Percentiles rank a stretch among this genome's conserved stretches.
Conservation (phyloP, 2,888 invertebrate genomes). For the Hermaeophaga mercurialis region DNA sequence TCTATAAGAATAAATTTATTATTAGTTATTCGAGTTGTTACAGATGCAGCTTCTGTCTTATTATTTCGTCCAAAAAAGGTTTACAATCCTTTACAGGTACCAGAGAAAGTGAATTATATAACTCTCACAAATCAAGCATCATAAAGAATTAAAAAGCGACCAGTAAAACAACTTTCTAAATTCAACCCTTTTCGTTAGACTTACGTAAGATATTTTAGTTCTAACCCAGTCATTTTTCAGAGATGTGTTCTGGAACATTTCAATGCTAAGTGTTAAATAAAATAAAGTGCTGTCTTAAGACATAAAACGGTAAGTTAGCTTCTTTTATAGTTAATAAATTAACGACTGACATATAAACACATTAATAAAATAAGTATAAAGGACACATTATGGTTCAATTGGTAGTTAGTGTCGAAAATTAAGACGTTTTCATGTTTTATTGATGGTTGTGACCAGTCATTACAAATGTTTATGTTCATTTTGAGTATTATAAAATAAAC, state of each 20-base stretch:
- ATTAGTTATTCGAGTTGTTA: too few relatives aligned
- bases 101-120: too few relatives aligned
- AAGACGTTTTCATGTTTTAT: neutral
- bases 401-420: neutral
- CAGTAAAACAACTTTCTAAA: slow-evolving; percentile 28
- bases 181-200: slow-evolving; percentile 16
- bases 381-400: slow-evolving; percentile 1
- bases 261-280: slow-evolving; percentile 6
- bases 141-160: slow-evolving; percentile 1
- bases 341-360: slow-evolving; percentile 11
- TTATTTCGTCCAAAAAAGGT: too few relatives aligned
- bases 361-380: slow-evolving; percentile 14
- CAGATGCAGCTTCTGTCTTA: too few relatives aligned
- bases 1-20: too few relatives aligned
- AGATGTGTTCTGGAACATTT: slow-evolving; percentile 13
- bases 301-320: slow-evolving; percentile 17
- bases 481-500: neutral
- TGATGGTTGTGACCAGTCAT: neutral
- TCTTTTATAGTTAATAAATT: slow-evolving; percentile 17
- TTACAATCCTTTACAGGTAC: too few relatives aligned
- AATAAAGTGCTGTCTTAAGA: slow-evolving; percentile 14
- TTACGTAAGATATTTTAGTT: slow-evolving; percentile 27
- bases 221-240: neutral
- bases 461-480: neutral
- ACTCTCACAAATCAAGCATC: too few relatives aligned